Evolutionary conservation across 2,113 vertebrate genomes (phyloP).

Genomic region (Ophiodon elongatus): DNA sequence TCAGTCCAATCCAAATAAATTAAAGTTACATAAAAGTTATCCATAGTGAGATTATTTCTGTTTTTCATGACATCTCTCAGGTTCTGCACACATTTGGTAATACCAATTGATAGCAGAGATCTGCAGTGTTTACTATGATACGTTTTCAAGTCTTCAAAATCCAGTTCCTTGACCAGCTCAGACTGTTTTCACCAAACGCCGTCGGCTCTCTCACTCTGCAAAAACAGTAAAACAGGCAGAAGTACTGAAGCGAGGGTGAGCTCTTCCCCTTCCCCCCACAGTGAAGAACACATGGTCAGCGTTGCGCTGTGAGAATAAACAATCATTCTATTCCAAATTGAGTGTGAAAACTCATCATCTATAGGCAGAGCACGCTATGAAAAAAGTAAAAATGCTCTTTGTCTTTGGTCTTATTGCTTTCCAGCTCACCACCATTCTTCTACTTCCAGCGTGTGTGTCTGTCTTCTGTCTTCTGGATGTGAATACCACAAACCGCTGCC

Average conservation of each 20-base stretch:
- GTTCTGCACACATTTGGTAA: neutral
- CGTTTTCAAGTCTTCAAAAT: neutral
- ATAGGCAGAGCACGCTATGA: neutral
- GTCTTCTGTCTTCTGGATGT: neutral
- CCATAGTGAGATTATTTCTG: neutral
- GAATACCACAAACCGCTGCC: neutral
- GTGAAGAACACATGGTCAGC: neutral
- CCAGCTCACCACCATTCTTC: neutral
- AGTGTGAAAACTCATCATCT: neutral
- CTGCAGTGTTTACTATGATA: neutral
- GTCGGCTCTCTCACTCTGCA: neutral
- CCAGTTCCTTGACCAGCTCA: neutral
- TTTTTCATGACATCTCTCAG: neutral
- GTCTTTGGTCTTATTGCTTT: neutral
- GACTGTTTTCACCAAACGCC: neutral
- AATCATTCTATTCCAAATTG: neutral
- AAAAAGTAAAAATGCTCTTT: neutral
- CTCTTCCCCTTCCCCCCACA: neutral
- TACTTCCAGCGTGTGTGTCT: neutral
- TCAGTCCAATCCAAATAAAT: neutral
- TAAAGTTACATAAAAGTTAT: neutral
- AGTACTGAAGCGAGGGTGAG: neutral
- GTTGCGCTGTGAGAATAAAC: slow-evolving; percentile 21
- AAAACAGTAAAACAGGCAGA: neutral
- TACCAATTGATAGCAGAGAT: neutral